Percentiles rank a stretch among this genome's conserved stretches.
Conservation (phyloP, 2,888 invertebrate species). For the Microplitis manilae region DNA sequence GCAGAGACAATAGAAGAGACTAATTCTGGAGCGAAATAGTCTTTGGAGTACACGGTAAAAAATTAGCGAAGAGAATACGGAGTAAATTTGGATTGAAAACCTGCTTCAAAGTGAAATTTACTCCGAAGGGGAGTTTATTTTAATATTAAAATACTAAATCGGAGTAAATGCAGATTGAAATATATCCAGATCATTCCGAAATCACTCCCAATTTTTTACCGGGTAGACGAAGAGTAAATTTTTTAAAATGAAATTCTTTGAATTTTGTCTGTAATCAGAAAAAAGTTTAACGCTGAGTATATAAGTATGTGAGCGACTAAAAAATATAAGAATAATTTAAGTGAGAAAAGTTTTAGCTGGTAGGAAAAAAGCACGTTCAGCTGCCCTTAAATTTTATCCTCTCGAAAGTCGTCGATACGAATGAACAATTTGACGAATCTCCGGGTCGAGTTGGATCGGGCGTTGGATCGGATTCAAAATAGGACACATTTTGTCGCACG, state of each 20-base stretch:
- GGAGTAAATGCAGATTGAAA: no score
- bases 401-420: constrained; percentile 54
- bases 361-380: constrained; percentile 24
- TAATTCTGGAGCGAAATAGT: not conserved
- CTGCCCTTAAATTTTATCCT: constrained; percentile 61
- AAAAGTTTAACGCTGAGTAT: not conserved
- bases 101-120: no score
- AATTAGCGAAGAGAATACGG: no score
- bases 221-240: no score
- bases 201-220: no score
- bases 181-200: no score
- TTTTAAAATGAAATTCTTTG: not conserved
- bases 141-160: no score
- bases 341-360: not conserved
- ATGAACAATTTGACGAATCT: constrained; percentile 50
- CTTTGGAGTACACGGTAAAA: no score
- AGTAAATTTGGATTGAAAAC: no score
- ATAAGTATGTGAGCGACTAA: not conserved
- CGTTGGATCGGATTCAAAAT: constrained; percentile 41
- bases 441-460: not conserved
- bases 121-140: no score
- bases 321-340: not conserved
- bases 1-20: not conserved
- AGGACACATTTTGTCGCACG: constrained; percentile 37
- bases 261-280: not conserved